phyloP scores from a whole-genome alignment of 2,888 invertebrate species.

The Diaperis boleti region DNA sequence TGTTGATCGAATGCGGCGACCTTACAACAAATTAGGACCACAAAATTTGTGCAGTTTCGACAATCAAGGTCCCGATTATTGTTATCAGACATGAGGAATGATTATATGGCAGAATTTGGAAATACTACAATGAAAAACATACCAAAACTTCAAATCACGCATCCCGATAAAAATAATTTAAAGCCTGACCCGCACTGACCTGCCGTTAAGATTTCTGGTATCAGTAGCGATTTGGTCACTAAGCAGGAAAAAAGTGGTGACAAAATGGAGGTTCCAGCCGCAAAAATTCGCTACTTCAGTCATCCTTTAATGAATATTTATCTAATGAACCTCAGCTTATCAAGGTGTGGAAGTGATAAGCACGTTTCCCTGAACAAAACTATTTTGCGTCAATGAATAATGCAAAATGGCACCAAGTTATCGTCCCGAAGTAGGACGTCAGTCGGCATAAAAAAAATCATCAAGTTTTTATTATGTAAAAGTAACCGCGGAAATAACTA shows the following conservation, averaged over 20 bases:
- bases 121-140: slow-evolving; percentile 4
- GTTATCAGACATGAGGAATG: too few relatives aligned
- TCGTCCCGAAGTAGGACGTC: slow-evolving; percentile 11
- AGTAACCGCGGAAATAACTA: background rate
- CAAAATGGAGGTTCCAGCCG: too few relatives aligned
- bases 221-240: slow-evolving; percentile 12
- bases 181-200: slow-evolving; percentile 25
- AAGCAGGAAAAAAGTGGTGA: background rate
- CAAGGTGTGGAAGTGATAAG: too few relatives aligned
- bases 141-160: slow-evolving; percentile 13
- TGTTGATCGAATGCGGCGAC: slow-evolving; percentile 2
- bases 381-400: background rate
- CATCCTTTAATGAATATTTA: too few relatives aligned
- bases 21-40: slow-evolving; percentile 1
- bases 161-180: slow-evolving; percentile 25
- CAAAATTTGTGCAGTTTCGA: too few relatives aligned
- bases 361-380: too few relatives aligned
- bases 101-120: too few relatives aligned
- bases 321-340: too few relatives aligned
- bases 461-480: slow-evolving; percentile 4
- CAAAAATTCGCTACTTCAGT: too few relatives aligned
- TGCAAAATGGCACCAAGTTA: background rate
- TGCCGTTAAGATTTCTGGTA: slow-evolving; percentile 12
- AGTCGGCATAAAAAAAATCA: slow-evolving; percentile 25
- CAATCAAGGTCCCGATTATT: too few relatives aligned